Evolutionary conservation across 2,888 invertebrate species (phyloP).

Genomic region (Eumerus sabulonum): DNA sequence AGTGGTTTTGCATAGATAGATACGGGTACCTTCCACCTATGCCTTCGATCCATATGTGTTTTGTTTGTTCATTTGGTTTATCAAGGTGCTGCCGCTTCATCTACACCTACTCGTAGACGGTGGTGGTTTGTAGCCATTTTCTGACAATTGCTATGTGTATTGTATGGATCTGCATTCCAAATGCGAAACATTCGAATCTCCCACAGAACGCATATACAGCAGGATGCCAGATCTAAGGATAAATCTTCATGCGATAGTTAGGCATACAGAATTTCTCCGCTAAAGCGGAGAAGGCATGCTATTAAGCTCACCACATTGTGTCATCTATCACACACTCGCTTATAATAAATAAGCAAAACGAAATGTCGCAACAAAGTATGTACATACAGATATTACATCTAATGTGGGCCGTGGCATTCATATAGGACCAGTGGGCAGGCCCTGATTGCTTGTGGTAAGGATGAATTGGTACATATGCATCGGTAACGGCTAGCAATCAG

Average conservation of each 20-base stretch:
- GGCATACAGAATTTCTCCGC: conserved; percentile 13
- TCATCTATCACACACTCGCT: conserved; percentile 26
- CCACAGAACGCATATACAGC: conserved; percentile 10
- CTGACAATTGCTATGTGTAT: conserved; percentile 14
- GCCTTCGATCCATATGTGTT: conserved; percentile 9
- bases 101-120: conserved; percentile 14
- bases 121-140: conserved; percentile 6
- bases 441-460: background rate
- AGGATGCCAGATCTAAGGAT: conserved; percentile 9
- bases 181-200: background rate
- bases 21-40: no score
- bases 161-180: background rate
- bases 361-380: conserved; percentile 28
- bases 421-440: background rate
- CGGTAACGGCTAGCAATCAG: conserved; percentile 14
- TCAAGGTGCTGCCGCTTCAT: conserved; percentile 30
- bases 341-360: conserved; percentile 23
- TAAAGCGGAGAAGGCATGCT: conserved; percentile 19
- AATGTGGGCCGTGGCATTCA: background rate
- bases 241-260: conserved; percentile 27
- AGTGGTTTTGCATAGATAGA: no score
- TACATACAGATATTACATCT: background rate
- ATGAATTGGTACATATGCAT: conserved; percentile 1
- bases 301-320: conserved; percentile 11
- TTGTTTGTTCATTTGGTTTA: conserved; percentile 52